Base-by-base conservation (phyloP, 2,888 invertebrate species). In the Rambutsinella grinnellia region DNA sequence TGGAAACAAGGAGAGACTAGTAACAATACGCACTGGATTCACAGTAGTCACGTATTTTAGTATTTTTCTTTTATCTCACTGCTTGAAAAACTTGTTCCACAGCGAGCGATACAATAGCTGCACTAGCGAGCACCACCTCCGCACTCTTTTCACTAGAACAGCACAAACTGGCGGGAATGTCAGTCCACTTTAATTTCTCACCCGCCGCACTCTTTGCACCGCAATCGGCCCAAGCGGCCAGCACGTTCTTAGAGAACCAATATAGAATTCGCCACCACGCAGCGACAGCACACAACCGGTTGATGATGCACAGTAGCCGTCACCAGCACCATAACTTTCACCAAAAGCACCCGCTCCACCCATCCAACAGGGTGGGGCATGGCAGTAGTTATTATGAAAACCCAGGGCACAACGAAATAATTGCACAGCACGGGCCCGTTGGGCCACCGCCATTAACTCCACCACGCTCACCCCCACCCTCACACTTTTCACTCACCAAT, bases 141-240 rank as follows among this genome's bases (percentile, higher is more conserved):
- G 89, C 89, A 87, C 88, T 89, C 85, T 87, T 88, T 87, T 87
- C 82, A 36, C 63, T 84, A 78, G 82, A 81, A 51, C 79, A 80
- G 79, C 82, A 81, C 79, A 78, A 80, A 51, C 76, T 80, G 60
- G 78, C 87, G 87, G 87, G 85, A 87, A 87, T 88, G 88, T 89
- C 88, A 87, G 89, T 87, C 24, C 89, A 88, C 85, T 87, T 88
- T 86, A 88, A 88, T 87, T 88, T 88, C 85, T 88, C 88, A 82
- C 88, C 88, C 84, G 88, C 88, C 86, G 90, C 90, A 88, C 88
- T 91, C 84, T 90, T 90, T 86, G 90, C 90, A 84, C 89, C 82
- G 62, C 77, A 81, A 51, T 58, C 76, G 46, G 76, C 76, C 21
- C 5, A 24, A 1, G 62, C 69, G 84, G 86, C 84, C 82, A 85